Evolutionary conservation across 2,113 vertebrate genomes (phyloP), one percentile per base, ranked within the genome.

Genomic region (Thunnus thynnus): DNA sequence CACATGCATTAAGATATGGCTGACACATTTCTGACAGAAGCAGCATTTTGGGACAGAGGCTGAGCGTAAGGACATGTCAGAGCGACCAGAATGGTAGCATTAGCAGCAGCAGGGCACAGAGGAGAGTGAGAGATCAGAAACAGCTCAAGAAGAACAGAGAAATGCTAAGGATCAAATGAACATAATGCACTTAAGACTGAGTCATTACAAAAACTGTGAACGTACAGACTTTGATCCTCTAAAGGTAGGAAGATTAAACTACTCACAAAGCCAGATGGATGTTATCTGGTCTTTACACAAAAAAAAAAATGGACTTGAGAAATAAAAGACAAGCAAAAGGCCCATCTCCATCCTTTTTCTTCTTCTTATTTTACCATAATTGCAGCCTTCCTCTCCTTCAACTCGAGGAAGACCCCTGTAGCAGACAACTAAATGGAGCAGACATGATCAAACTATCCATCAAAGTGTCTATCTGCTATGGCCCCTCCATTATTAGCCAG

Each of bases 1-100:
- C 77, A 89, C 91, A 90, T 94, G 94, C 92, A 93, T 86, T 93
- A 88, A 86, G 72, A 92, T 92, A 95, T 91, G 92, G 91, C 88
- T 86, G 91, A 93, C 85, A 82, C 87, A 80, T 89, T 90, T 93
- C 72, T 86, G 89, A 93, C 90, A 90, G 83, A 93, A 94, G 94
- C 94, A 95, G 91, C 91, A 89, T 94, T 91, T 91, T 88, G 89
- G 90, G 82, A 87, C 85, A 89, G 85, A 86, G 87, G 92, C 88
- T 87, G 84, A 93, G 90, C 80, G 78, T 87, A 83, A 90, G 54
- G 91, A 93, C 76, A 82, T 80, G 87, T 89, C 90, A 79, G 85
- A 84, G 91, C 85, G 10, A 90, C 92, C 91, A 85, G 82, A 78
- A 83, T 87, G 90, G 87, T 61, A 88, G 93, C 89, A 61, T 89